Evolutionary conservation across 2,797 vertebrate genomes (phyloP).

Genomic region (Fringilla coelebs): DNA sequence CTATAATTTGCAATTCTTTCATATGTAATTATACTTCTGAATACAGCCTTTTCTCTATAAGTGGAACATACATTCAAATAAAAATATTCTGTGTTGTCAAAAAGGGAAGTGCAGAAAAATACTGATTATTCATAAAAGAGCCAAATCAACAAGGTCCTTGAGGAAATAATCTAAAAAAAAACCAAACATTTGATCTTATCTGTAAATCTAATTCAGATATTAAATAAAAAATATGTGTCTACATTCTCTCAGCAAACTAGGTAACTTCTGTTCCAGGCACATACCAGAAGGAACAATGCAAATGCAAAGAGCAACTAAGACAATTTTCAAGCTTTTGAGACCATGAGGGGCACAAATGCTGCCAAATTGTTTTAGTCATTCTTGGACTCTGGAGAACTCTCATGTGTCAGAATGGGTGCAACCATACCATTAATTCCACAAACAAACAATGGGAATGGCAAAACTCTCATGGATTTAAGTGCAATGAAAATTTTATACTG

Average conservation of each 20-base stretch:
- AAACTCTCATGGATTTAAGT: neutral
- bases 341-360: neutral
- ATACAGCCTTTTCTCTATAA: neutral
- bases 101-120: neutral
- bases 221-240: neutral
- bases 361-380: neutral
- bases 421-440: neutral
- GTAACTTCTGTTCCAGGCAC: neutral
- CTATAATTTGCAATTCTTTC: neutral
- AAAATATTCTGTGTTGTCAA: neutral
- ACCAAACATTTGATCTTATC: neutral
- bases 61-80: neutral
- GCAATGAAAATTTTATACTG: neutral
- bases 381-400: neutral
- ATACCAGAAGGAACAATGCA: neutral
- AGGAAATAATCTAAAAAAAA: neutral
- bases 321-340: neutral
- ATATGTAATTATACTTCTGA: neutral
- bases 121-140: neutral
- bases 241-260: neutral
- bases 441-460: neutral
- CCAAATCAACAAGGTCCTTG: neutral
- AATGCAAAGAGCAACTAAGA: neutral
- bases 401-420: neutral
- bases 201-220: neutral